These are phyloP conservation scores for Heliconius himera DNA, from an alignment of 1,140 invertebrate species.

Conservation along the genomic window DNA sequence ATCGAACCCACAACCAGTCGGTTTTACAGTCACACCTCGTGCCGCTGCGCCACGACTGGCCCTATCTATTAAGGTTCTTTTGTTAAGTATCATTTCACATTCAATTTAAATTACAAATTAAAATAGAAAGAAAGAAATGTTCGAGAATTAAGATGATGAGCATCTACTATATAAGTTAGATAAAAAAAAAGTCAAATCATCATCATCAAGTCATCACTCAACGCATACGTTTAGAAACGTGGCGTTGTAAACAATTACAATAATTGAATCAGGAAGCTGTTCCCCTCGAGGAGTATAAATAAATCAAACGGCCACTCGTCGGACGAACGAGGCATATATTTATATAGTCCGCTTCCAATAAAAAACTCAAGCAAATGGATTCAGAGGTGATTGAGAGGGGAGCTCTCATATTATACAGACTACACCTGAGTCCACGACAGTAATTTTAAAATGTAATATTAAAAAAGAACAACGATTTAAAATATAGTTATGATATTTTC, in stretches of 20 bases:
- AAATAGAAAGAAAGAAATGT: too few species aligned
- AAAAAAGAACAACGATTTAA: not conserved
- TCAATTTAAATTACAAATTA: too few species aligned
- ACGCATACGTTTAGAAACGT: slow-evolving; percentile 46
- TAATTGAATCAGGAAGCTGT: slow-evolving; percentile 74
- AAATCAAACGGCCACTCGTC: slow-evolving; percentile 65
- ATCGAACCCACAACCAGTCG: too few species aligned
- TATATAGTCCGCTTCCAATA: slow-evolving; percentile 56
- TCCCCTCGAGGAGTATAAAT: slow-evolving; percentile 66
- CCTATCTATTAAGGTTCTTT: too few species aligned
- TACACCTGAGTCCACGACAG: slow-evolving; percentile 46
- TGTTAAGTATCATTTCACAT: not conserved
- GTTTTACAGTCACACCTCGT: too few species aligned
- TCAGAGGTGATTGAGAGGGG: slow-evolving; percentile 8
- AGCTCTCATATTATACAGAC: slow-evolving; percentile 11
- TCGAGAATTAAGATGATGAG: too few species aligned
- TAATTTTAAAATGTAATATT: not conserved
- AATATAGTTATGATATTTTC: not conserved
- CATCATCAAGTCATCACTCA: slow-evolving; percentile 33
- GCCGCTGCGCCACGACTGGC: too few species aligned
- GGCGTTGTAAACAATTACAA: slow-evolving; percentile 58
- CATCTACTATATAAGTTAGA: too few species aligned
- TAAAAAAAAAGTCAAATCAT: not conserved
- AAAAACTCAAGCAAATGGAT: slow-evolving; percentile 46
- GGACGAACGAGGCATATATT: slow-evolving; percentile 48